phyloP scores from a whole-genome alignment of 2,113 vertebrate genomes.

The Nansenia antarctica region DNA sequence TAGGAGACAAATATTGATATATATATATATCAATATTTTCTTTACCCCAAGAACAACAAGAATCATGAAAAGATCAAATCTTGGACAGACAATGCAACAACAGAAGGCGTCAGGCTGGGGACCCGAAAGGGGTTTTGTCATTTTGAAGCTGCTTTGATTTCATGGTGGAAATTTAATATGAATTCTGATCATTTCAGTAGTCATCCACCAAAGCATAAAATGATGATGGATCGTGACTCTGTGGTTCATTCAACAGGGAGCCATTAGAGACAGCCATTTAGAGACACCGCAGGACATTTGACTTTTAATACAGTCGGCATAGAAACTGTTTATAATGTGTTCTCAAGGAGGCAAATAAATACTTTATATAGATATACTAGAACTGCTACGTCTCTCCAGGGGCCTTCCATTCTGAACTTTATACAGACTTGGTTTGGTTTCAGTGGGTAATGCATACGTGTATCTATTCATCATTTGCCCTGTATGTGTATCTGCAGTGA shows the following conservation, averaged over 20 bases:
- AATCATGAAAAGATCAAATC: not conserved
- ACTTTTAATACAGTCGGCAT: not conserved
- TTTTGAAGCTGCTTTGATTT: not conserved
- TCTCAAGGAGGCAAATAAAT: not conserved
- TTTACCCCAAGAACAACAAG: not conserved
- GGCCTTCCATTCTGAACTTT: no score
- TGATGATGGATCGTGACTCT: not conserved
- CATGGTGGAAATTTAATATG: not conserved
- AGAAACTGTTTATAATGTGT: not conserved
- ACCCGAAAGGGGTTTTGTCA: not conserved
- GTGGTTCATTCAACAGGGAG: not conserved
- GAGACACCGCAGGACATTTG: not conserved
- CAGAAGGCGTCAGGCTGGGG: no score
- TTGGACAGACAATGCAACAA: not conserved
- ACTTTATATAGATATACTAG: not conserved
- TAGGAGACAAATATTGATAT: not conserved
- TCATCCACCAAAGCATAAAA: not conserved
- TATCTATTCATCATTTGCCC: no score
- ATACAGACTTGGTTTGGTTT: no score
- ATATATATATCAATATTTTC: no score
- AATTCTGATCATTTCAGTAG: not conserved
- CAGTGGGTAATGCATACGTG: no score
- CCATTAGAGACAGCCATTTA: not conserved
- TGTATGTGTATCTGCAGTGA: not conserved
- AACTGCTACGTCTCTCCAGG: not conserved